These are phyloP conservation scores for Cyprinodon tularosa DNA, from an alignment of 2,113 vertebrate species.

Conservation along the genomic window DNA sequence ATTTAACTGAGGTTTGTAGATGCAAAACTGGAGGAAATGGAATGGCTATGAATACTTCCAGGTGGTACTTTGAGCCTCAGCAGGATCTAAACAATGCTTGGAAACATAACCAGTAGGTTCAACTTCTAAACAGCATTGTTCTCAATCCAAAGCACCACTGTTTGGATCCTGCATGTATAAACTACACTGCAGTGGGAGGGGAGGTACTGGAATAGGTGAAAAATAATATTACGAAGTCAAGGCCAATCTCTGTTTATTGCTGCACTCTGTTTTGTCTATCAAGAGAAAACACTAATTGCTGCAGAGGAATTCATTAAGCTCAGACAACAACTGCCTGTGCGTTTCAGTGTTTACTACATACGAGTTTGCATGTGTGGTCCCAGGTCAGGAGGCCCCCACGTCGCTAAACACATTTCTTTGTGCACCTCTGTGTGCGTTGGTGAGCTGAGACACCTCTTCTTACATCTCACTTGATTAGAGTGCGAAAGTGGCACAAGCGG, in stretches of 20 bases:
- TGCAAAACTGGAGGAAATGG: background rate
- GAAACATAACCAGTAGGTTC: background rate
- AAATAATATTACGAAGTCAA: background rate
- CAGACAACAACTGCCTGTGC: constrained; percentile 11
- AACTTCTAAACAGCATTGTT: background rate
- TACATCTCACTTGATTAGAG: constrained; percentile 60
- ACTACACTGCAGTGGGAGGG: background rate
- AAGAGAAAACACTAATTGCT: constrained; percentile 45
- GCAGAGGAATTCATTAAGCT: constrained; percentile 29
- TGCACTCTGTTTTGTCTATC: constrained; percentile 9
- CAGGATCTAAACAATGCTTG: background rate
- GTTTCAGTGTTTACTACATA: background rate
- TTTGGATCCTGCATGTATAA: background rate
- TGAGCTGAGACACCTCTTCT: constrained; percentile 29
- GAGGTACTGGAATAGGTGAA: background rate
- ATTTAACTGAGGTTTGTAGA: background rate
- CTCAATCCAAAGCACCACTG: background rate
- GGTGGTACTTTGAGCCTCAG: background rate
- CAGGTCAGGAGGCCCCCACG: constrained; percentile 18
- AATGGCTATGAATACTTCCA: background rate
- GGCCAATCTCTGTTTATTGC: too few species aligned
- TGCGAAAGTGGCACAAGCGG: constrained; percentile 58
- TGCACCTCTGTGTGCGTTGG: background rate
- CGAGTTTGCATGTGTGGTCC: background rate
- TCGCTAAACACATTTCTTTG: constrained; percentile 11